Conservation (phyloP, 2,113 vertebrate genomes). For the Sphyrna mokarran region DNA sequence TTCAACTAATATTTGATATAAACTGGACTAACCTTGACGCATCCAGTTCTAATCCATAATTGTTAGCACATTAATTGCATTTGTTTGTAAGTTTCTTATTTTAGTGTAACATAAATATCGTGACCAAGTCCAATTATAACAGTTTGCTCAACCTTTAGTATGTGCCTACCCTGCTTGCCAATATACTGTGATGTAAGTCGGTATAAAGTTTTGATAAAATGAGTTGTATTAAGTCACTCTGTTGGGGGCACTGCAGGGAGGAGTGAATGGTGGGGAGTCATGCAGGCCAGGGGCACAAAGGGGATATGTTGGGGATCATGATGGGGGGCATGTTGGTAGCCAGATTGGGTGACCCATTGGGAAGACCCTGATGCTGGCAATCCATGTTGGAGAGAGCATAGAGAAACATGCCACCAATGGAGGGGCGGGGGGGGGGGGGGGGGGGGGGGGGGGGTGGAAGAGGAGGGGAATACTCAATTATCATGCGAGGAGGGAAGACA, state of each 20-base stretch:
- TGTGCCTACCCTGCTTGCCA: conserved; percentile 6
- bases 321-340: too few species aligned
- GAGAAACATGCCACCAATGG: too few species aligned
- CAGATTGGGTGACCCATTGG: too few species aligned
- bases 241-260: not conserved
- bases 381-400: too few species aligned
- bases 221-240: conserved; percentile 44
- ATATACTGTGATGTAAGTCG: conserved; percentile 49
- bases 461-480: too few species aligned
- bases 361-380: too few species aligned
- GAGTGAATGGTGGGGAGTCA: too few species aligned
- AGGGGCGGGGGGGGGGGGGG: too few species aligned
- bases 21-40: not conserved
- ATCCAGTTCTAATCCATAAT: not conserved
- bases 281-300: too few species aligned
- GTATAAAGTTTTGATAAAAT: conserved; percentile 53
- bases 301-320: too few species aligned
- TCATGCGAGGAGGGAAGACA: too few species aligned
- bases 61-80: not conserved
- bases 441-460: too few species aligned
- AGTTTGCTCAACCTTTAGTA: not conserved
- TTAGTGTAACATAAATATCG: not conserved
- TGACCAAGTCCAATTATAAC: not conserved
- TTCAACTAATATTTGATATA: not conserved
- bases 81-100: not conserved